A percentile compares a stretch with the other conserved stretches of the same genome.
Evolutionary conservation across 2,888 invertebrate genomes (phyloP).

Genomic region (Tricholauxania praeusta): DNA sequence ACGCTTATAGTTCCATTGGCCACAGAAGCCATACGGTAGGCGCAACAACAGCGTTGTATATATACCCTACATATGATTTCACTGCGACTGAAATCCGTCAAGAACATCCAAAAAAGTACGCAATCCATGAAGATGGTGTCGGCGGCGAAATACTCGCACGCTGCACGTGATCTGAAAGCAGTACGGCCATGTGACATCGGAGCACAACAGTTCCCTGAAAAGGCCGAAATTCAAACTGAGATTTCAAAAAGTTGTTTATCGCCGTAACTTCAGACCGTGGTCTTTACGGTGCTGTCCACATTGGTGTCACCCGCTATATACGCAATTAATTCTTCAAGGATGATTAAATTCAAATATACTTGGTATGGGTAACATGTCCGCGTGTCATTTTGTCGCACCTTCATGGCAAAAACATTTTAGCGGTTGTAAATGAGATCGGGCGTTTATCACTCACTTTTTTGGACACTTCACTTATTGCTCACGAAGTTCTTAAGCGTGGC

Average conservation of each 20-base stretch:
- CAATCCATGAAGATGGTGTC: constrained; percentile 99
- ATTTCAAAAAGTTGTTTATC: constrained; percentile 81
- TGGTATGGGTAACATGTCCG: constrained; percentile 96
- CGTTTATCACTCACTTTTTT: constrained; percentile 92
- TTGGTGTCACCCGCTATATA: constrained; percentile 88
- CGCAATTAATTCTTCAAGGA: constrained; percentile 74
- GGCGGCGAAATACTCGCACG: constrained; percentile 90
- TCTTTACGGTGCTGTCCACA: too few relatives aligned
- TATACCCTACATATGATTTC: constrained; percentile 95
- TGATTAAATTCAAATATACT: constrained; percentile 81
- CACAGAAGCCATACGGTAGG: constrained; percentile 71
- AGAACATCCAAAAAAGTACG: constrained; percentile 99
- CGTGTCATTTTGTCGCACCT: constrained; percentile 83
- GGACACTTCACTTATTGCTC: constrained; percentile 90
- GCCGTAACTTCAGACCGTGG: constrained; percentile 98
- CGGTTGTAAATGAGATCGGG: constrained; percentile 90
- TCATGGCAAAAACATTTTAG: constrained; percentile 83
- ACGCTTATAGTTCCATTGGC: constrained; percentile 60
- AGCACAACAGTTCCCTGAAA: constrained; percentile 91
- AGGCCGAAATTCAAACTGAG: constrained; percentile 82
- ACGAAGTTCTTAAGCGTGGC: constrained; percentile 83
- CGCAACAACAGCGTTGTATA: constrained; percentile 89
- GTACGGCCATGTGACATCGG: constrained; percentile 95
- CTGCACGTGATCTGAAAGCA: constrained; percentile 94
- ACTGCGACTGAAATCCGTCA: constrained; percentile 96